phyloP scores from a whole-genome alignment of 2,797 vertebrate genomes.

The Eulemur albifrons region DNA sequence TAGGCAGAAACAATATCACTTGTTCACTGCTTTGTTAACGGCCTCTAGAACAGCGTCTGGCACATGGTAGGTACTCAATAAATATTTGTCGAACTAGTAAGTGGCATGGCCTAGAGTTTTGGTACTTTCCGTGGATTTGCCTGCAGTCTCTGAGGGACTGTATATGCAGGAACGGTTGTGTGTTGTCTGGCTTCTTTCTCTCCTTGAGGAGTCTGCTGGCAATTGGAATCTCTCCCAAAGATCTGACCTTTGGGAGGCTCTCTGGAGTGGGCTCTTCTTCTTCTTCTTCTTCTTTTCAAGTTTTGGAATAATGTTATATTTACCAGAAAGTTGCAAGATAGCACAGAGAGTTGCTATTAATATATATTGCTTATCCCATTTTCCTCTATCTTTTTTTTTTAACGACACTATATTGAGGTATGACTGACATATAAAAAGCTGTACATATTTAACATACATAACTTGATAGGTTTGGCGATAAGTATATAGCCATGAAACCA shows the following conservation, averaged over 20 bases:
- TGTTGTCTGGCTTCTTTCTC: not conserved
- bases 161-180: not conserved
- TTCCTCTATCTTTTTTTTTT: not conserved
- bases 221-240: not conserved
- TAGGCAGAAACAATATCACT: not conserved
- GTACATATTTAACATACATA: not conserved
- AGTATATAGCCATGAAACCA: not conserved
- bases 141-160: not conserved
- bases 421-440: not conserved
- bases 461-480: not conserved
- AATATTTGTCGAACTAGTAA: conserved; percentile 21
- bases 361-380: not conserved
- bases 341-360: not conserved
- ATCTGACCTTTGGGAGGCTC: not conserved
- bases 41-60: not conserved
- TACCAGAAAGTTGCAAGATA: not conserved
- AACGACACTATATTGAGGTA: not conserved
- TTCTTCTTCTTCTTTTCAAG: not conserved
- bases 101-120: not conserved
- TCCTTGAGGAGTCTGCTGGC: not conserved
- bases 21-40: not conserved
- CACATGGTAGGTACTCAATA: not conserved
- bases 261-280: not conserved
- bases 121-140: not conserved
- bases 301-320: not conserved